These are phyloP conservation scores for Rhodophaea formosa DNA, from an alignment of 2,888 invertebrate genomes.

Conservation along the genomic window DNA sequence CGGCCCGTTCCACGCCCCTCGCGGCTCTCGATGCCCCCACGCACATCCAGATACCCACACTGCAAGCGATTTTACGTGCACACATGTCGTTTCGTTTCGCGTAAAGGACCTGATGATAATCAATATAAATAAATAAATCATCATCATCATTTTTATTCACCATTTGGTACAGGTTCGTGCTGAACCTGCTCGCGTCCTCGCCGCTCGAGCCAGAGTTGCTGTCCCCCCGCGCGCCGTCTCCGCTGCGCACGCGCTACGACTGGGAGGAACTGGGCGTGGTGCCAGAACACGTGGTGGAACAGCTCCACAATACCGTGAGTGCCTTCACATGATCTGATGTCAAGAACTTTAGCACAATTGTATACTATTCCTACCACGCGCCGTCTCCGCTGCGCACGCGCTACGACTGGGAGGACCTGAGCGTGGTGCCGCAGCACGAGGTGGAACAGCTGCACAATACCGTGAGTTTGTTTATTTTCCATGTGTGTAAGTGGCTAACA, in stretches of 20 bases:
- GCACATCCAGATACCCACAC: too few relatives aligned
- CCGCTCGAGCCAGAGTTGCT: conserved; percentile 51
- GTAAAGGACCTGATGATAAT: too few relatives aligned
- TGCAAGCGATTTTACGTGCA: too few relatives aligned
- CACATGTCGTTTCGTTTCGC: too few relatives aligned
- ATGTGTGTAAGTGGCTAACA: too few relatives aligned
- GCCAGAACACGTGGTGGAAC: conserved; percentile 81
- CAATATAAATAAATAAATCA: too few relatives aligned
- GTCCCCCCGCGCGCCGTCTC: conserved; percentile 56
- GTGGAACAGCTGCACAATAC: conserved; percentile 85
- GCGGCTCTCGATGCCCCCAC: too few relatives aligned
- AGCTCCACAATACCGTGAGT: conserved; percentile 86
- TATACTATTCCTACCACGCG: conserved; percentile 22
- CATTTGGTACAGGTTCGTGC: conserved; percentile 53
- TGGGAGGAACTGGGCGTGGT: conserved; percentile 85
- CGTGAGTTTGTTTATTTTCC: too few relatives aligned
- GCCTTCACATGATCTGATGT: too few relatives aligned
- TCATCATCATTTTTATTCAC: too few relatives aligned
- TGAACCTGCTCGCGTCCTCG: conserved; percentile 63
- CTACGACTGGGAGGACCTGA: conserved; percentile 83
- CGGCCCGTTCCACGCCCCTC: too few relatives aligned
- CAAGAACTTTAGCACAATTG: background rate
- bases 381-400: conserved; percentile 56
- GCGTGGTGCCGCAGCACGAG: conserved; percentile 81
- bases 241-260: conserved; percentile 57